phyloP scores from a whole-genome alignment of 2,797 vertebrate species.

The Tragopan temminckii region DNA sequence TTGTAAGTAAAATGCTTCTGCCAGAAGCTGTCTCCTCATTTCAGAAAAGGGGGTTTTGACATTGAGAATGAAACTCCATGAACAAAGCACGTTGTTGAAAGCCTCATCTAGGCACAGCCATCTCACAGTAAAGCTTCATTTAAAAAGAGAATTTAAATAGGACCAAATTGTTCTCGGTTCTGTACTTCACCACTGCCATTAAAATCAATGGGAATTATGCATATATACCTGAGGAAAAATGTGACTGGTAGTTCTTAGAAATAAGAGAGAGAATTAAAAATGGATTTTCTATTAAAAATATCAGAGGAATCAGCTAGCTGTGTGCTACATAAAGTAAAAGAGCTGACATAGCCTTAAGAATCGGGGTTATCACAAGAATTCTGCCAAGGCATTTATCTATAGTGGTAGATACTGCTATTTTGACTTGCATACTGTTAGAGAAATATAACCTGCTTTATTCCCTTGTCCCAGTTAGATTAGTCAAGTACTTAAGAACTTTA shows the following conservation, averaged over 20 bases:
- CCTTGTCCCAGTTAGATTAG: conserved; percentile 52
- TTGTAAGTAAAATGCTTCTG: conserved; percentile 1
- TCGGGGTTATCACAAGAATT: conserved; percentile 31
- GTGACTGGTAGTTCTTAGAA: neutral
- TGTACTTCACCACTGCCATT: neutral
- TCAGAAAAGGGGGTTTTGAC: conserved; percentile 15
- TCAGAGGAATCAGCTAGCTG: conserved; percentile 7
- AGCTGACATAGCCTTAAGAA: conserved; percentile 42
- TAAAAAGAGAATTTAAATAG: neutral
- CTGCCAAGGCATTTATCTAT: conserved; percentile 29
- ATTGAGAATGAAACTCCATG: neutral
- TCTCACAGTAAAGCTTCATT: neutral
- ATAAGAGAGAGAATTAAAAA: conserved; percentile 25
- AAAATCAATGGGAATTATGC: neutral
- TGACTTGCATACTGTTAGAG: conserved; percentile 33
- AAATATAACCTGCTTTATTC: conserved; percentile 53
- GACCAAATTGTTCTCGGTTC: neutral
- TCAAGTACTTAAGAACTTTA: conserved; percentile 58
- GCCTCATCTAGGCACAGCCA: neutral
- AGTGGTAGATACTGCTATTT: conserved; percentile 26
- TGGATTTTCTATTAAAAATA: conserved; percentile 39
- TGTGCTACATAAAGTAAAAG: conserved; percentile 11
- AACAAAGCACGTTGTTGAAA: conserved; percentile 1
- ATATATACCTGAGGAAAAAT: neutral
- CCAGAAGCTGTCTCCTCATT: neutral